Evolutionary conservation across 2,888 invertebrate species (phyloP), one percentile per base, ranked within the genome.

Genomic region (Mylabris sibirica): DNA sequence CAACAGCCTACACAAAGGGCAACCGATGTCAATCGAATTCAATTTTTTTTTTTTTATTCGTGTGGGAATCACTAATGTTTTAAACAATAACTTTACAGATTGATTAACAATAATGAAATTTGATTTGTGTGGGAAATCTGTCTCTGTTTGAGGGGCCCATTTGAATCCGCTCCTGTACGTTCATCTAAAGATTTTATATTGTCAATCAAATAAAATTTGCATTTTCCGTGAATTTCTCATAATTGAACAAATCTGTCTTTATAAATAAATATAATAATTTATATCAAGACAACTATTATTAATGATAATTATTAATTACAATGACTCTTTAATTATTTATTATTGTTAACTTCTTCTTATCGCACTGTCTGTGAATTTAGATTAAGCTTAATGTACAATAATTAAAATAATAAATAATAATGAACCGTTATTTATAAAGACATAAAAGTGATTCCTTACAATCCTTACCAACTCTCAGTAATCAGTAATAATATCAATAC

Each of bases 291-390:
- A n/a, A 35, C 35, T 35, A 8, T 35, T 35, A 4, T 34, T 34
- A 34, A n/a, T n/a, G 12, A 38, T 12, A 38, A 38, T 38, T 14
- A 17, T 44, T 3, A 53, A 22, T 20, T 49, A 53, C 22, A 26
- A 26, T 57, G 24, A 57, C 2, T 57, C 5, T 5, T 57, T 57
- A n/a, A 26, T 57, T 57, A 11, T 57, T 26, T 26, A 57, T n/a
- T 57, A 26, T 30, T 30, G 1, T n/a, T n/a, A 4, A 53, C 4
- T 12, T 22, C 9, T 49, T 53, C 22, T 57, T 57, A 57, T 57
- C 26, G 14, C 57, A 57, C 24, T 57, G 57, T 57, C 57, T 57
- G 57, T 26, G 57, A 57, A 57, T 57, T 57, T 57, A 24, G 6
- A 57, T 57, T 57, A 57, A 26, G 14, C 14, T 6, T 26, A 57